These are phyloP conservation scores for Rhimphoctona megacephalus DNA, from an alignment of 2,888 invertebrate genomes.

Conservation along the genomic window DNA sequence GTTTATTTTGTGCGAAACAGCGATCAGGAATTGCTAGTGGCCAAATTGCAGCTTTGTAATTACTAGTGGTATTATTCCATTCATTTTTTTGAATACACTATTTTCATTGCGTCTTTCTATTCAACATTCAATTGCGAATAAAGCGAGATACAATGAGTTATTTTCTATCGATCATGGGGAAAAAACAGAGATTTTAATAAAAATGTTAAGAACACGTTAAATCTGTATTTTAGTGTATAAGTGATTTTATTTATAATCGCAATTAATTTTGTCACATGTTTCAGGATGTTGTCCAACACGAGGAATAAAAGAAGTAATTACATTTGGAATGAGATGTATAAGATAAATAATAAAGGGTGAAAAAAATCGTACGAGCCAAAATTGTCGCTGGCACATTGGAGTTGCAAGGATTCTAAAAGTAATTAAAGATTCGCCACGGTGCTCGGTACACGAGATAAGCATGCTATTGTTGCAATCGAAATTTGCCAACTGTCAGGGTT, in stretches of 20 bases:
- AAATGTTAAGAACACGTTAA: background rate
- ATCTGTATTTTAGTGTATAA: background rate
- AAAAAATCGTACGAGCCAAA: background rate
- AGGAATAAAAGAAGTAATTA: background rate
- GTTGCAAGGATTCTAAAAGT: background rate
- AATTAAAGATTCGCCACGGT: constrained; percentile 30
- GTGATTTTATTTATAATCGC: background rate
- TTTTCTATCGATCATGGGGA: background rate
- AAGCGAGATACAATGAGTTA: background rate
- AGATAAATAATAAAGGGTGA: background rate
- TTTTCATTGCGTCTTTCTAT: background rate
- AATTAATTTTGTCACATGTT: background rate
- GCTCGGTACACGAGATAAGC: background rate
- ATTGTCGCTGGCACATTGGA: background rate
- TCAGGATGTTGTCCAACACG: background rate
- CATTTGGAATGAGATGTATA: background rate
- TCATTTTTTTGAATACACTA: background rate
- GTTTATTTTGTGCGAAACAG: constrained; percentile 1
- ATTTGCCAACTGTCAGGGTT: constrained; percentile 17
- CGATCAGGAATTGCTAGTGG: background rate
- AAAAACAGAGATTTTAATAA: background rate
- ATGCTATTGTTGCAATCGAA: constrained; percentile 24
- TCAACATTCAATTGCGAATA: background rate
- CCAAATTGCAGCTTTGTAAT: background rate
- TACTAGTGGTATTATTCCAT: background rate